Base-by-base conservation (phyloP, 2,113 vertebrate genomes). In the Dipodomys spectabilis region DNA sequence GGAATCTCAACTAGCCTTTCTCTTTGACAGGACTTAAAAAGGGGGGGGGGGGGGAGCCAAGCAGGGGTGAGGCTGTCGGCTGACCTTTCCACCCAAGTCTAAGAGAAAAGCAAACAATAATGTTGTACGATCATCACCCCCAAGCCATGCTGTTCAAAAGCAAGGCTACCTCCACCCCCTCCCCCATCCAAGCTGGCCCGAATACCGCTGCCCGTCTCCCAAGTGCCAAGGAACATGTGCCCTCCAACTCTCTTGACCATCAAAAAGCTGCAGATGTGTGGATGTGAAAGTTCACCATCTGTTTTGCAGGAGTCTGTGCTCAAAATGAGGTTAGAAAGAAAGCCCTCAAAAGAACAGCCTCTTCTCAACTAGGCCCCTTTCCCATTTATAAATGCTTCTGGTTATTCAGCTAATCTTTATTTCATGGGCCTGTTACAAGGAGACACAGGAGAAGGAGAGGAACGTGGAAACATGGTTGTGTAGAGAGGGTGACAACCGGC, bases 341-440 rank as follows among this genome's bases (percentile, higher is more conserved):
- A 2, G 7, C 93, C 91, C 92, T 90, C 53, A 57, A 87, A 96
- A 94, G 10, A 94, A 39, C 82, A 93, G 82, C 73, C 35, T 81
- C 96, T 97, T 96, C 95, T 95, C 88, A 95, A 30, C 94, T 93
- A 93, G 95, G 90, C 92, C 96, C 96, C 9, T 96, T 97, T 97
- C 96, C 95, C 95, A 68, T 96, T 96, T 96, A 97, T 94, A 96
- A 94, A 97, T 95, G 85, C 94, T 97, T 95, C 28, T 95, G 96
- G 97, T 96, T 97, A 97, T 97, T 98, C 97, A 95, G 96, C 94
- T 98, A 93, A 98, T 98, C 97, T 98, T 98, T 98, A 98, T 98
- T 98, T 97, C 98, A 96, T 97, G 96, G 97, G 97, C 95, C 95
- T 57, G 78, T 97, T 97, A 96, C 90, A 96, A 95, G 98, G 89